Percentiles rank a stretch among this genome's conserved stretches.
Conservation (phyloP, 2,888 invertebrate species). For the Clusia tigrina region DNA sequence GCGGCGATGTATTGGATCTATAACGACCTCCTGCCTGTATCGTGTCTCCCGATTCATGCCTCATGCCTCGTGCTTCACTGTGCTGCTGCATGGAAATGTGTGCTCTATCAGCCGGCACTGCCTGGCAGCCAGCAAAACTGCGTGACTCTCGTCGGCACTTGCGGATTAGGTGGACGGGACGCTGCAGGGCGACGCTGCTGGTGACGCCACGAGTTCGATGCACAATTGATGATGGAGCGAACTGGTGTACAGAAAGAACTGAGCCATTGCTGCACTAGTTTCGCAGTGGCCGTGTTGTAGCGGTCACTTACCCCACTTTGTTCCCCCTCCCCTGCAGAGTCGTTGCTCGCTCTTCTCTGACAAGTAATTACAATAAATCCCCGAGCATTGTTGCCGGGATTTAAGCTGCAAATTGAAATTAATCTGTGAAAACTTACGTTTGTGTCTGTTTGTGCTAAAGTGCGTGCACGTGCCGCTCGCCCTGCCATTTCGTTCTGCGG, state of each 20-base stretch:
- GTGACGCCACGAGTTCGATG: slow-evolving; percentile 28
- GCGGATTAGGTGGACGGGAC: slow-evolving; percentile 49
- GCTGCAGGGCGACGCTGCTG: slow-evolving; percentile 28
- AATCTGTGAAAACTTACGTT: slow-evolving; percentile 57
- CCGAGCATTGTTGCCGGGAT: slow-evolving; percentile 19
- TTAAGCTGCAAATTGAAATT: slow-evolving; percentile 52
- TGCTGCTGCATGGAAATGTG: slow-evolving; percentile 5
- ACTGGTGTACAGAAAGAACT: background rate
- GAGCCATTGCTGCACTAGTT: slow-evolving; percentile 20
- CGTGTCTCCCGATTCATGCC: slow-evolving; percentile 1
- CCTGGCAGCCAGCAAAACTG: slow-evolving; percentile 31
- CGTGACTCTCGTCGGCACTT: slow-evolving; percentile 54
- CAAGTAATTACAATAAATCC: slow-evolving; percentile 16
- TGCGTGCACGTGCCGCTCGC: slow-evolving; percentile 49
- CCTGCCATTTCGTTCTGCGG: slow-evolving; percentile 41
- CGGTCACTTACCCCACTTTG: slow-evolving; percentile 41
- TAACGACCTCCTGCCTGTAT: slow-evolving; percentile 18
- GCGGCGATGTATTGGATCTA: slow-evolving; percentile 20
- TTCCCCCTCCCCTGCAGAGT: slow-evolving; percentile 7
- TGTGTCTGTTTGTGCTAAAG: slow-evolving; percentile 36
- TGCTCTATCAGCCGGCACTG: slow-evolving; percentile 30
- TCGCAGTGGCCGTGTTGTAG: slow-evolving; percentile 32
- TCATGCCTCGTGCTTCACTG: background rate
- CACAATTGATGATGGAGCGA: slow-evolving; percentile 43
- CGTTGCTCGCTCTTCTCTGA: background rate